These are phyloP conservation scores for Cephalotes varians DNA, from an alignment of 2,888 invertebrate species.

Conservation along the genomic window DNA sequence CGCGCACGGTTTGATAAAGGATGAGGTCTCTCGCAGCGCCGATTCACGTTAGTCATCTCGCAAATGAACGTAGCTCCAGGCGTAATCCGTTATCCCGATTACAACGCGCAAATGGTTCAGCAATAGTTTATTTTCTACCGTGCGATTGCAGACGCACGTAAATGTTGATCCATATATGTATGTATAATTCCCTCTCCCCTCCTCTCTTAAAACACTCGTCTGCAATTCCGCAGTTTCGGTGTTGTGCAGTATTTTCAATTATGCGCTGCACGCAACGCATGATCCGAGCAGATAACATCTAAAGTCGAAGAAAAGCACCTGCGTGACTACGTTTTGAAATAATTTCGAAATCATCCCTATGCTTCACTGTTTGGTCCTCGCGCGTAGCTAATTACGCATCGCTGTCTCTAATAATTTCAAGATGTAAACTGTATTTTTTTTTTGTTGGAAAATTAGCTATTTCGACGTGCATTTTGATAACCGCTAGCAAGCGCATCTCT, in stretches of 20 bases:
- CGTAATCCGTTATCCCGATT: conserved; percentile 20
- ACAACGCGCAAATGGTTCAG: not conserved
- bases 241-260: conserved; percentile 23
- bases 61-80: conserved; percentile 9
- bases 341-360: conserved; percentile 41
- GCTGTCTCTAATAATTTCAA: conserved; percentile 58
- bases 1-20: conserved; percentile 59
- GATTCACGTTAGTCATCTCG: conserved; percentile 24
- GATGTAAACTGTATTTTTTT: conserved; percentile 41
- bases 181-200: not conserved
- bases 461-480: conserved; percentile 59
- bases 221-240: not conserved
- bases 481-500: conserved; percentile 26
- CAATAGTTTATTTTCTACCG: conserved; percentile 14
- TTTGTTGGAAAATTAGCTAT: conserved; percentile 58
- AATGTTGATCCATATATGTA: not conserved
- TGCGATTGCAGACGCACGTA: not conserved
- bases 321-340: conserved; percentile 43
- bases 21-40: conserved; percentile 6
- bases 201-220: not conserved
- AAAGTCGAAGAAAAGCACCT: not conserved
- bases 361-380: conserved; percentile 26
- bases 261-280: conserved; percentile 42
- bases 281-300: conserved; percentile 30
- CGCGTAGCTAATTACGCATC: conserved; percentile 62